phyloP scores from a whole-genome alignment of 2,113 vertebrate genomes.

The Bufo gargarizans region DNA sequence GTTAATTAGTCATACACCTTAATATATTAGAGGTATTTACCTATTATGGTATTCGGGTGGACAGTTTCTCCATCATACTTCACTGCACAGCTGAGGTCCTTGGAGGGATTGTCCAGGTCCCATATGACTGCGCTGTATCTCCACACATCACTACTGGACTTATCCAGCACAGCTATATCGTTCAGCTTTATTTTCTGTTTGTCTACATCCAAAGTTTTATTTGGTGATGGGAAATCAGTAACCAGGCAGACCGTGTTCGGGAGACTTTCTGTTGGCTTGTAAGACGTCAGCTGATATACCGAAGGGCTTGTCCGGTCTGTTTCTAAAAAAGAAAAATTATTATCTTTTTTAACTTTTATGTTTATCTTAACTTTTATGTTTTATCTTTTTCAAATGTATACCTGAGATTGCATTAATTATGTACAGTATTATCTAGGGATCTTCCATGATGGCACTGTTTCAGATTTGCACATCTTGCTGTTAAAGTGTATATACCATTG shows the following conservation, averaged over 20 bases:
- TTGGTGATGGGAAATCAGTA: constrained; percentile 63
- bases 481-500: no score
- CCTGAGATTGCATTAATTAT: no score
- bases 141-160: rapidly evolving
- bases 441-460: no score
- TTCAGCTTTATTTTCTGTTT: rapidly evolving
- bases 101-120: neutral
- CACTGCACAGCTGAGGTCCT: constrained; percentile 25
- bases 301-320: constrained; percentile 15
- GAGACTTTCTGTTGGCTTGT: neutral
- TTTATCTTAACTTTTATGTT: no score
- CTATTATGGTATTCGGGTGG: neutral
- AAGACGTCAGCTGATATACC: constrained; percentile 58
- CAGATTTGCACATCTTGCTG: no score
- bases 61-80: rapidly evolving
- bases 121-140: constrained; percentile 66
- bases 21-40: neutral
- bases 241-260: constrained; percentile 64
- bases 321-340: constrained; percentile 53
- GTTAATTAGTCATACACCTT: no score
- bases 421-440: no score
- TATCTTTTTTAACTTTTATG: no score
- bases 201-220: rapidly evolving
- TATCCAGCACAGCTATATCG: rapidly evolving
- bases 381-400: no score